Percentiles rank a stretch among this genome's conserved stretches.
Conservation (phyloP, 2,888 invertebrate genomes). For the Cotesia congregata region DNA sequence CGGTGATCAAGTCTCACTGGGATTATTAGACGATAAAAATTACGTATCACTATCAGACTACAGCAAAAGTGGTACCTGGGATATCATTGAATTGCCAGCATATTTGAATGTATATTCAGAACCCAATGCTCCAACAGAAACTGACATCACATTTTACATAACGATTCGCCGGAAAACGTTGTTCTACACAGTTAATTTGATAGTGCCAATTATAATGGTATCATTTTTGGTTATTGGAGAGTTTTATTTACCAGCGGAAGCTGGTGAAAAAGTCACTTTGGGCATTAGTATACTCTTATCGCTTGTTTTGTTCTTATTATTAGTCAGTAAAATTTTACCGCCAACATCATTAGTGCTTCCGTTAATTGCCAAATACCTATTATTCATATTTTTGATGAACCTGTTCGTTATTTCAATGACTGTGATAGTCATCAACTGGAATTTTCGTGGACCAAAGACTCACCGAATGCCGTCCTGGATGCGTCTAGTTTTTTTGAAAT, state of each 20-base stretch:
- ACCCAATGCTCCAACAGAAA: conserved; percentile 87
- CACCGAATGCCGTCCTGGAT: conserved; percentile 92
- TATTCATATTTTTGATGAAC: conserved; percentile 99
- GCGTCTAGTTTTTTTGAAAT: conserved; percentile 90
- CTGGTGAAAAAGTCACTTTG: conserved; percentile 96
- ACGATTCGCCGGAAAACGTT: conserved; percentile 96
- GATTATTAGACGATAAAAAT: conserved; percentile 94
- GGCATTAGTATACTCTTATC: conserved; percentile 99
- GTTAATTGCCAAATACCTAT: conserved; percentile 97
- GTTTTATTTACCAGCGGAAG: conserved; percentile 98
- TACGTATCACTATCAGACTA: conserved; percentile 97
- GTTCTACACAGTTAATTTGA: conserved; percentile 99
- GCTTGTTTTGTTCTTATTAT: conserved; percentile 97
- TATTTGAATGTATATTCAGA: conserved; percentile 91
- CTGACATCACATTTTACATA: conserved; percentile 96
- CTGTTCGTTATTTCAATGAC: conserved; percentile 99
- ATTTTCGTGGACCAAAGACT: conserved; percentile 96
- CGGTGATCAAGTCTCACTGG: conserved; percentile 95
- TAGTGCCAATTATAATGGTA: conserved; percentile 97
- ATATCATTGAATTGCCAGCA: conserved; percentile 95
- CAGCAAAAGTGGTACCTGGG: conserved; percentile 99
- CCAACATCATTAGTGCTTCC: conserved; percentile 98
- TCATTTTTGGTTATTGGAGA: conserved; percentile 98
- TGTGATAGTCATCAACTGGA: conserved; percentile 99
- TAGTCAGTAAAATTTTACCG: conserved; percentile 98